A percentile compares a stretch with the other conserved stretches of the same genome.
Conservation (phyloP, 2,113 vertebrate genomes). For the Sinocyclocheilus anophthalmus region DNA sequence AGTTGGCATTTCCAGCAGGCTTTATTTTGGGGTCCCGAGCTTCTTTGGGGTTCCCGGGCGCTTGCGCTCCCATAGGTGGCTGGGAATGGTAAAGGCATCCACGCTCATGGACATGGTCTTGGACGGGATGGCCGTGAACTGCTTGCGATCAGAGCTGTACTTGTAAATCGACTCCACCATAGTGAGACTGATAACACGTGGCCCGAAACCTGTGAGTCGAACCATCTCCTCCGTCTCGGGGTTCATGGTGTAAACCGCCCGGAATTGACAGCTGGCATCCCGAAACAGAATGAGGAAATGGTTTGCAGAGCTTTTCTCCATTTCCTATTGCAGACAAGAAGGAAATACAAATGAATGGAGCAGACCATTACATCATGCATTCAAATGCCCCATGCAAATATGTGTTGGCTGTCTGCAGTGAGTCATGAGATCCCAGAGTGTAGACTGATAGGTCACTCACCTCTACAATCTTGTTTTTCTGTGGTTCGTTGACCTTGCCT, state of each 20-base stretch:
- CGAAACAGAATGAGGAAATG: constrained; percentile 94
- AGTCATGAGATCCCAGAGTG: not conserved
- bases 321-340: constrained; percentile 74
- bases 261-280: constrained; percentile 89
- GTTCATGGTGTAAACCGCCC: constrained; percentile 87
- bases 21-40: constrained; percentile 82
- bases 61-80: constrained; percentile 87
- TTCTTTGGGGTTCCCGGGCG: constrained; percentile 89
- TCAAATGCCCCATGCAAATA: constrained; percentile 19
- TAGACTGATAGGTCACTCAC: constrained; percentile 68
- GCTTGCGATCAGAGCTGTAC: constrained; percentile 92
- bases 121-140: constrained; percentile 90
- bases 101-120: constrained; percentile 95
- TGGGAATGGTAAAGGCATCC: constrained; percentile 90
- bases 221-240: constrained; percentile 85
- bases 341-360: not conserved
- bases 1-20: not conserved
- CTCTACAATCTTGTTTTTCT: constrained; percentile 93
- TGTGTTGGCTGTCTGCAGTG: not conserved
- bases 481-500: constrained; percentile 89
- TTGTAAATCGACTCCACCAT: constrained; percentile 93
- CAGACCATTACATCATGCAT: not conserved
- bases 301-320: constrained; percentile 86
- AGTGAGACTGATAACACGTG: constrained; percentile 75
- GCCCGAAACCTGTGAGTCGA: constrained; percentile 84